phyloP scores from a whole-genome alignment of 2,797 vertebrate species.

The Hyperoplus immaculatus region DNA sequence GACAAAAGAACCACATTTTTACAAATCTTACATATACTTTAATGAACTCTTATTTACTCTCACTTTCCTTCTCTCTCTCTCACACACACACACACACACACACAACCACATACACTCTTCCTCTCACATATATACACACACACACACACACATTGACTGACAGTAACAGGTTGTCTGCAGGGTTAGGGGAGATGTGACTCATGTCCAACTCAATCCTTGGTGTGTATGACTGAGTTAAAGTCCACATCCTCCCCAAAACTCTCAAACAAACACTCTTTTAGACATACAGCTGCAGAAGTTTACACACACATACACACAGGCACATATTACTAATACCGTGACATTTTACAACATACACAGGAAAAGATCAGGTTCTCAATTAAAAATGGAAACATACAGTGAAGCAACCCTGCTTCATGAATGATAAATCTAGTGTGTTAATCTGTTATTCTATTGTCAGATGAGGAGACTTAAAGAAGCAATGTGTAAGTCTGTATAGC shows the following conservation, averaged over 20 bases:
- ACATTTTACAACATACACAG: background rate
- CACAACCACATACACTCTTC: slow-evolving; percentile 56
- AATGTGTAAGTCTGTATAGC: background rate
- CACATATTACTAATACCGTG: background rate
- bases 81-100: slow-evolving; percentile 70
- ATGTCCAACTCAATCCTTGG: slow-evolving; percentile 70
- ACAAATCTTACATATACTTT: background rate
- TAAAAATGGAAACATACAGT: background rate
- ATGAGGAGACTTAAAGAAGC: background rate
- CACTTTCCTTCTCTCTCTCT: slow-evolving; percentile 36
- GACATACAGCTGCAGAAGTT: slow-evolving; percentile 31
- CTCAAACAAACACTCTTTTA: slow-evolving; percentile 52
- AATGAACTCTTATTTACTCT: background rate
- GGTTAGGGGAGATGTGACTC: slow-evolving; percentile 78
- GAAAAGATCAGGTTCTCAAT: slow-evolving; percentile 1
- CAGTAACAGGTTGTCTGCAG: slow-evolving; percentile 80
- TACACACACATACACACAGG: slow-evolving; percentile 16
- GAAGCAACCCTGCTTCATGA: background rate
- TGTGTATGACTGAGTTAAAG: slow-evolving; percentile 55
- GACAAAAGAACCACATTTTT: background rate
- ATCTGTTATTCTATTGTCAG: background rate
- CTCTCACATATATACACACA: slow-evolving; percentile 44
- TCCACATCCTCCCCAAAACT: slow-evolving; percentile 38
- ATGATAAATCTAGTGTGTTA: background rate
- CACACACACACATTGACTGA: slow-evolving; percentile 70